Percentiles rank a stretch among this genome's conserved stretches.
Evolutionary conservation across 2,797 vertebrate species (phyloP).

Genomic region (Pterois miles): DNA sequence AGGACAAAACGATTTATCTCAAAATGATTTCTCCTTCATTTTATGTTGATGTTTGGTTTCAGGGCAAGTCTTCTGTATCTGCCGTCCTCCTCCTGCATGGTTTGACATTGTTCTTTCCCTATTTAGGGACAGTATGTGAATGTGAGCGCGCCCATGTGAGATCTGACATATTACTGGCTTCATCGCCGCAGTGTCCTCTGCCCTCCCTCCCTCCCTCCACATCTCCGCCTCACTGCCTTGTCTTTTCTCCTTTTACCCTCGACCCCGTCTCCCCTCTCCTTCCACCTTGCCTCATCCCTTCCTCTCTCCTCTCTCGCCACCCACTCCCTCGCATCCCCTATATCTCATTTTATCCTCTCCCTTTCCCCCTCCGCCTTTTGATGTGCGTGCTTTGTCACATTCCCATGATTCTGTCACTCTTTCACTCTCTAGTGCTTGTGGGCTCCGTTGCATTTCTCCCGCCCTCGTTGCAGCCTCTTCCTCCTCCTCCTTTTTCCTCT

Average conservation of each 20-base stretch:
- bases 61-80: neutral
- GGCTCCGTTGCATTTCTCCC: conserved; percentile 54
- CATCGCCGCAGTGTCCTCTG: conserved; percentile 75
- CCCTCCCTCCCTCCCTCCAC: conserved; percentile 33
- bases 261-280: conserved; percentile 27
- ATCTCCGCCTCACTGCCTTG: conserved; percentile 27
- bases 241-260: conserved; percentile 46
- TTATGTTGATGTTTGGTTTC: conserved; percentile 10
- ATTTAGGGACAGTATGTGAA: conserved; percentile 36
- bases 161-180: conserved; percentile 71
- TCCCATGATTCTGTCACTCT: conserved; percentile 69
- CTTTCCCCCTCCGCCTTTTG: conserved; percentile 43
- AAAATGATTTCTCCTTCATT: neutral
- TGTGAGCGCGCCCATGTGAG: conserved; percentile 48
- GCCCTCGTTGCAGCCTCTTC: conserved; percentile 56
- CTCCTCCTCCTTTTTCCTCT: conserved; percentile 21
- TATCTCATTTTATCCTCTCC: conserved; percentile 37
- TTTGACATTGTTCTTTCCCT: conserved; percentile 48
- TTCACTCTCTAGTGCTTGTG: conserved; percentile 48
- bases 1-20: neutral
- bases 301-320: conserved; percentile 12
- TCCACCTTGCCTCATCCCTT: conserved; percentile 37
- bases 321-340: conserved; percentile 21
- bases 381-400: conserved; percentile 75
- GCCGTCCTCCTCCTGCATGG: neutral